phyloP scores from a whole-genome alignment of 2,888 invertebrate genomes.

The Trissolcus brochymenae region DNA sequence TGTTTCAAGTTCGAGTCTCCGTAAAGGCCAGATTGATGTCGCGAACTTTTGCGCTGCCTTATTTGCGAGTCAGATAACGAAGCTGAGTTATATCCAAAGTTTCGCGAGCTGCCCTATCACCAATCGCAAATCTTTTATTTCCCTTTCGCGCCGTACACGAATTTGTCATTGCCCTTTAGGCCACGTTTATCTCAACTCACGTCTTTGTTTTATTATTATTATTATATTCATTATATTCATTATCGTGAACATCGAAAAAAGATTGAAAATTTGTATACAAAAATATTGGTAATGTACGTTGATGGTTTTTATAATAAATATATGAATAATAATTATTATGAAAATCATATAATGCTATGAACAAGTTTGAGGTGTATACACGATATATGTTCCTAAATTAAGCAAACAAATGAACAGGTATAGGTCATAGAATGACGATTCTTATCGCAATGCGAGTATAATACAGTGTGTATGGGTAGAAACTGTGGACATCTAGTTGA shows the following conservation, averaged over 20 bases:
- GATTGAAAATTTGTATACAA: constrained; percentile 1
- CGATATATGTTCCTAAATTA: constrained; percentile 62
- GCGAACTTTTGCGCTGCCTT: constrained; percentile 76
- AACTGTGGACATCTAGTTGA: constrained; percentile 44
- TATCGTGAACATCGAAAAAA: not conserved
- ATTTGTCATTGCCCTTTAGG: constrained; percentile 54
- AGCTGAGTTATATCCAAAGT: constrained; percentile 76
- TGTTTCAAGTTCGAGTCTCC: constrained; percentile 76
- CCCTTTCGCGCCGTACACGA: constrained; percentile 55
- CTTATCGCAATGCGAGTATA: constrained; percentile 28
- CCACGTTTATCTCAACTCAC: constrained; percentile 3
- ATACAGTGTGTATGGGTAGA: constrained; percentile 26
- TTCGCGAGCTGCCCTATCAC: constrained; percentile 66
- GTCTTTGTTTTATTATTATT: constrained; percentile 21
- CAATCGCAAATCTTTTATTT: constrained; percentile 66
- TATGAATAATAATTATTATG: not conserved
- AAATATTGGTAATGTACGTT: not conserved
- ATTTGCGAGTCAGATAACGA: constrained; percentile 77
- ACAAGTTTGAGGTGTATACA: constrained; percentile 57
- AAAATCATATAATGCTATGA: constrained; percentile 55
- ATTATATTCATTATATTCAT: constrained; percentile 2
- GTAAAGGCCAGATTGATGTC: constrained; percentile 76
- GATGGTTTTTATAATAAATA: not conserved
- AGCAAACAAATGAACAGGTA: constrained; percentile 42
- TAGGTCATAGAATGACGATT: constrained; percentile 33